Percentiles rank a stretch among this genome's conserved stretches.
phyloP scores from a whole-genome alignment of 1,140 invertebrate genomes.

The Colletes gigas region DNA sequence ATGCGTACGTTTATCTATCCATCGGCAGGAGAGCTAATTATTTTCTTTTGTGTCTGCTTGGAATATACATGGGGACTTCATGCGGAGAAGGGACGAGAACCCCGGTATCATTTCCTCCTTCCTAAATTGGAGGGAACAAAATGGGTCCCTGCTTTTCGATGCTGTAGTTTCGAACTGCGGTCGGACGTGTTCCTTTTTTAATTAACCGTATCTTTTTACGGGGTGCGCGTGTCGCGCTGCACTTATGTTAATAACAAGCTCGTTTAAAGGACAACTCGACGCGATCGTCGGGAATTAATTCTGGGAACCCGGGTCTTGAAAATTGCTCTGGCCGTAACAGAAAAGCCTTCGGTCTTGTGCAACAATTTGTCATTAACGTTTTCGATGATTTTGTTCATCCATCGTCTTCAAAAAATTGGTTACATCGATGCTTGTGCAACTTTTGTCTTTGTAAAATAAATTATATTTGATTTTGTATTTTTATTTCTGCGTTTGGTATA shows the following conservation, averaged over 20 bases:
- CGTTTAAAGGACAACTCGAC: not conserved
- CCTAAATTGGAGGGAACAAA: slow-evolving; percentile 66
- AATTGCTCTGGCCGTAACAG: too few species aligned
- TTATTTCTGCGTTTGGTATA: too few species aligned
- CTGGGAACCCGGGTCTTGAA: not conserved
- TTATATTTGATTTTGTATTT: not conserved
- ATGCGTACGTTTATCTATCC: slow-evolving; percentile 53
- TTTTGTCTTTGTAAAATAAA: too few species aligned
- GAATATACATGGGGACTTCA: slow-evolving; percentile 66
- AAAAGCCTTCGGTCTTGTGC: too few species aligned
- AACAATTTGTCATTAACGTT: too few species aligned
- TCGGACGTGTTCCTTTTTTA: slow-evolving; percentile 30
- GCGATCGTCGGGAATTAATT: not conserved
- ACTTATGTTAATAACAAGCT: not conserved
- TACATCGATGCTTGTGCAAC: too few species aligned
- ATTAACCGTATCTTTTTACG: slow-evolving; percentile 35
- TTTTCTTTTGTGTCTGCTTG: slow-evolving; percentile 70
- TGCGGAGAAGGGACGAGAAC: slow-evolving; percentile 62
- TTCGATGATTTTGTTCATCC: too few species aligned
- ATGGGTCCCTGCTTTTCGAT: slow-evolving; percentile 44
- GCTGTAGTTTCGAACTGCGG: not conserved
- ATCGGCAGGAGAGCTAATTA: slow-evolving; percentile 72
- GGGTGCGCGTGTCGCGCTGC: not conserved
- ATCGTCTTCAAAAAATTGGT: too few species aligned
- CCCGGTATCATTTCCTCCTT: slow-evolving; percentile 59